Percentiles rank a stretch among this genome's conserved stretches.
phyloP scores from a whole-genome alignment of 2,113 vertebrate genomes.

The Sula dactylatra region DNA sequence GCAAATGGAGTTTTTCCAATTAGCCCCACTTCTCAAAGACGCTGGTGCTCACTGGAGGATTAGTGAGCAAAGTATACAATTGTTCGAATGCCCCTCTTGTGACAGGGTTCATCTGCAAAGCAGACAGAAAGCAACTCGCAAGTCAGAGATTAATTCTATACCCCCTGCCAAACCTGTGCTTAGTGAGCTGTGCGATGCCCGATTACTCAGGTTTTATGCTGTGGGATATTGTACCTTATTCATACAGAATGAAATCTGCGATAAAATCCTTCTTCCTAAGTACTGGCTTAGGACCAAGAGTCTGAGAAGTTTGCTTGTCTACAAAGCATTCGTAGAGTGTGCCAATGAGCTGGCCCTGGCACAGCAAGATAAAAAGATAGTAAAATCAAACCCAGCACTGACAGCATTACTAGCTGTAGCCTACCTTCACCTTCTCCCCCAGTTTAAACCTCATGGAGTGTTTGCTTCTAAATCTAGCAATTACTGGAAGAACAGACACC shows the following conservation, averaged over 20 bases:
- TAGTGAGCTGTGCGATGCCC: background rate
- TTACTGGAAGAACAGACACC: background rate
- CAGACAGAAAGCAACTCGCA: background rate
- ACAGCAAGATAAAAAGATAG: conserved; percentile 14
- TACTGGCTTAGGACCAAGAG: conserved; percentile 12
- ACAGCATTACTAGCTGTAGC: background rate
- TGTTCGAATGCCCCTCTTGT: background rate
- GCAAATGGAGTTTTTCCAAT: background rate
- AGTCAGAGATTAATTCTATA: background rate
- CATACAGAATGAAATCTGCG: background rate
- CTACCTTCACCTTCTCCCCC: background rate
- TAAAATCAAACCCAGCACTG: background rate
- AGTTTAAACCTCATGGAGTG: background rate
- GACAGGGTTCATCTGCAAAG: background rate
- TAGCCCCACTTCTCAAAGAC: background rate
- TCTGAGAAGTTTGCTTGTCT: conserved; percentile 12
- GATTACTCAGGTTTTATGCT: background rate
- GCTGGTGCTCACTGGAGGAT: background rate
- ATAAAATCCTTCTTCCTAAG: conserved; percentile 28
- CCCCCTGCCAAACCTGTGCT: background rate
- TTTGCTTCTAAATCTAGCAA: background rate
- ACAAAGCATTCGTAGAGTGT: conserved; percentile 20
- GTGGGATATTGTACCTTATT: background rate
- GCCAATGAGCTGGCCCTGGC: background rate
- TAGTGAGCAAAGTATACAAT: background rate